phyloP scores from a whole-genome alignment of 2,888 invertebrate genomes.

The Hanleya hanleyi region DNA sequence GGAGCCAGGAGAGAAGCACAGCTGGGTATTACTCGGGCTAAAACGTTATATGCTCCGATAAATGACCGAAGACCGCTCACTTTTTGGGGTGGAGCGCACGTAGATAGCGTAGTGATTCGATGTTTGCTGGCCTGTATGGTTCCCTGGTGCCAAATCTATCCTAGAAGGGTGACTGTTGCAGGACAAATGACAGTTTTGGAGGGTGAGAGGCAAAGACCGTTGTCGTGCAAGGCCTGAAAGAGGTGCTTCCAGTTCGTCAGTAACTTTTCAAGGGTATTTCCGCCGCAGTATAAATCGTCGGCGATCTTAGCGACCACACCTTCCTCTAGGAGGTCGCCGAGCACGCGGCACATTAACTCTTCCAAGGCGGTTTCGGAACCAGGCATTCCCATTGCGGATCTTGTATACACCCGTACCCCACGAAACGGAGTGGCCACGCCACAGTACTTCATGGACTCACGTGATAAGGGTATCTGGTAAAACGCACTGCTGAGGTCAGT shows the following conservation, averaged over 20 bases:
- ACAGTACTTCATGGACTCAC: constrained; percentile 45
- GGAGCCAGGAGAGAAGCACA: constrained; percentile 24
- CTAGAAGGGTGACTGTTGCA: constrained; percentile 18
- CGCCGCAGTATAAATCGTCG: constrained; percentile 33
- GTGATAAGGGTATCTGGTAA: constrained; percentile 44
- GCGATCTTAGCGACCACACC: constrained; percentile 33
- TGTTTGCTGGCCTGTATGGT: constrained; percentile 31
- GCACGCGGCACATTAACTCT: constrained; percentile 43
- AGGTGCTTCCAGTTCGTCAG: constrained; percentile 20
- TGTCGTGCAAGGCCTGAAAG: constrained; percentile 16
- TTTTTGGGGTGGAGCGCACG: constrained; percentile 24
- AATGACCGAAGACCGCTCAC: constrained; percentile 26
- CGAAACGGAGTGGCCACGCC: constrained; percentile 45
- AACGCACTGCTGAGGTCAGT: constrained; percentile 42
- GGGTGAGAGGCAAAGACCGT: constrained; percentile 23
- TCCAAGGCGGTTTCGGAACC: constrained; percentile 46
- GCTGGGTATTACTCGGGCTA: constrained; percentile 26
- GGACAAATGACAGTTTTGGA: constrained; percentile 27
- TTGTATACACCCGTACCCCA: constrained; percentile 41
- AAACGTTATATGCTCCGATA: constrained; percentile 40
- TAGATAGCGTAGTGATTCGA: constrained; percentile 24
- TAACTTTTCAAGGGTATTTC: constrained; percentile 12
- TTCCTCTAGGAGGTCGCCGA: constrained; percentile 31
- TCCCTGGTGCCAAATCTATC: constrained; percentile 36
- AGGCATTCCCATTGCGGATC: constrained; percentile 52